These are phyloP conservation scores for Sitophilus oryzae DNA, from an alignment of 1,140 invertebrate species.

Conservation along the genomic window DNA sequence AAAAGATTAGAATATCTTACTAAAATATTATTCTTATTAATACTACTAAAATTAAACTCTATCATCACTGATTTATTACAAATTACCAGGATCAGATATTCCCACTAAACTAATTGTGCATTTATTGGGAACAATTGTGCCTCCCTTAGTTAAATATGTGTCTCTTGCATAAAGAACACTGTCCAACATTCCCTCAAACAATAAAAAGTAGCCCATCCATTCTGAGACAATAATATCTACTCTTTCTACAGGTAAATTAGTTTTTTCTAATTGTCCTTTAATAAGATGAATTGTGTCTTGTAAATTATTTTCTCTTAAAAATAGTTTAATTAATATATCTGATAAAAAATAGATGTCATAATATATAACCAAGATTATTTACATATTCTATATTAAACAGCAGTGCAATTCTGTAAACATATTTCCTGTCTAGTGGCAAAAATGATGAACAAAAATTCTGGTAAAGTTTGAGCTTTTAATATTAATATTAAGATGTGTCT, in stretches of 20 bases:
- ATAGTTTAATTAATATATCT: background rate
- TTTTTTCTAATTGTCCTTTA: conserved; percentile 84
- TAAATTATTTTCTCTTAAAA: conserved; percentile 58
- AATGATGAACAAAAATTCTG: too few species aligned
- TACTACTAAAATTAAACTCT: background rate
- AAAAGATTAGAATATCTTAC: conserved; percentile 67
- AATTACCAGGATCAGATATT: conserved; percentile 77
- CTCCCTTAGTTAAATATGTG: conserved; percentile 70
- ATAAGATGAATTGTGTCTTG: conserved; percentile 56
- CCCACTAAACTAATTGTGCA: conserved; percentile 86
- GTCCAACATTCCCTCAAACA: conserved; percentile 98
- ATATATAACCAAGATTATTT: too few species aligned
- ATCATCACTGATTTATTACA: background rate
- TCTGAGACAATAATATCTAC: conserved; percentile 97
- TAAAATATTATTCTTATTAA: conserved; percentile 36
- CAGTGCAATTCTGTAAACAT: too few species aligned
- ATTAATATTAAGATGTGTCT: too few species aligned
- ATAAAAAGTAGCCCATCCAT: conserved; percentile 99
- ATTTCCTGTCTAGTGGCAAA: too few species aligned
- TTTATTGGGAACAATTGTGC: conserved; percentile 78
- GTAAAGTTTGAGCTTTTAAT: too few species aligned
- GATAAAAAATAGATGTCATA: too few species aligned
- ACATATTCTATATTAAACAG: too few species aligned
- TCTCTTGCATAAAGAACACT: conserved; percentile 88
- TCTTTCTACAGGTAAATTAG: conserved; percentile 68